These are phyloP conservation scores for Anneissia japonica DNA, from an alignment of 35 echinoderm and acorn worm genomes.

Conservation along the genomic window DNA sequence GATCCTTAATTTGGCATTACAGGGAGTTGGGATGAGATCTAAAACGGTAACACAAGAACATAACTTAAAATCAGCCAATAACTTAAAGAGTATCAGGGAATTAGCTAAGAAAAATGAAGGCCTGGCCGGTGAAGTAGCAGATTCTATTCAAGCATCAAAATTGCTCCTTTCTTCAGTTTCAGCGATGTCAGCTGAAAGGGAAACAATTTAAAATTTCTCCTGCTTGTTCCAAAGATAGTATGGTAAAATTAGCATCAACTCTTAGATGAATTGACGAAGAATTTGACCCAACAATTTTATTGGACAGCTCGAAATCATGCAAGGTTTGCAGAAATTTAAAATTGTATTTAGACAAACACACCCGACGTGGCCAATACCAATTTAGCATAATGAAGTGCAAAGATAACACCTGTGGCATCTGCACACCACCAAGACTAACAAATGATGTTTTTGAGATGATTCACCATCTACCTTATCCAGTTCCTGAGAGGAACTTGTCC, in stretches of 20 bases:
- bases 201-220: background rate
- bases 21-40: conserved; percentile 35
- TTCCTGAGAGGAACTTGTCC: conserved; percentile 11
- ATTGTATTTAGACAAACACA: conserved; percentile 14
- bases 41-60: conserved; percentile 9
- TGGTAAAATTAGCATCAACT: background rate
- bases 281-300: background rate
- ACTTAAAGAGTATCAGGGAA: conserved; percentile 33
- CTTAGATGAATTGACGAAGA: background rate
- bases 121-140: conserved; percentile 23
- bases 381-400: conserved; percentile 36
- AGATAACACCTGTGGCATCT: conserved; percentile 11
- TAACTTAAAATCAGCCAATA: conserved; percentile 24
- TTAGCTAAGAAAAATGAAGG: background rate
- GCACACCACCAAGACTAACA: background rate
- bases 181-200: background rate
- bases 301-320: background rate
- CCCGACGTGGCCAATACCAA: conserved; percentile 16
- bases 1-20: conserved; percentile 9
- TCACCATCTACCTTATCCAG: conserved; percentile 20
- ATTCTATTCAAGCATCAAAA: conserved; percentile 16
- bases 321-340: conserved; percentile 1
- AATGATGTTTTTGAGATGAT: conserved; percentile 17
- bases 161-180: conserved; percentile 7
- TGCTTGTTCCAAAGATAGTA: background rate